Percentiles rank a stretch among this genome's conserved stretches.
Conservation (phyloP, 37 sponge, comb jelly and placozoan genomes). For the Halisarca cf. caerulea region DNA sequence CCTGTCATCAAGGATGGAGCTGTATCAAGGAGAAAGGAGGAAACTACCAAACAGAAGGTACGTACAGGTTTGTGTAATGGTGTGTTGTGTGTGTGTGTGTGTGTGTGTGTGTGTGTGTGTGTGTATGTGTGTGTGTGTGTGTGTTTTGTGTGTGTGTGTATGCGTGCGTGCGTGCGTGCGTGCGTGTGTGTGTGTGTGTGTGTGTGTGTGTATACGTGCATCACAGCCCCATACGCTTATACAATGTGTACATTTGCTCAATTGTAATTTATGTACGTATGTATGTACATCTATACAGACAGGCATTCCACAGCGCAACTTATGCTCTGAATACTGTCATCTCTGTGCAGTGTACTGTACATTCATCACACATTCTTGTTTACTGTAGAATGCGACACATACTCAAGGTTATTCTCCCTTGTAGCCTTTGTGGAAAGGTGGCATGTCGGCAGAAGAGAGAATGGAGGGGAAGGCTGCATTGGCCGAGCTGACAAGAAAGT, state of each 20-base stretch:
- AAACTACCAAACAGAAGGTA: background rate
- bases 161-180: background rate
- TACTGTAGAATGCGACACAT: no score
- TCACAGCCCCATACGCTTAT: background rate
- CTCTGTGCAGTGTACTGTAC: no score
- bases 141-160: background rate
- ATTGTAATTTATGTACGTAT: background rate
- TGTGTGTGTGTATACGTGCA: background rate
- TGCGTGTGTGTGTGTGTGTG: background rate
- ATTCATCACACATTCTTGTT: no score
- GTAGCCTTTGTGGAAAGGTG: conserved; percentile 42
- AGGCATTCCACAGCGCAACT: no score
- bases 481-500: conserved; percentile 22
- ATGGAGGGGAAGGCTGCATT: conserved; percentile 44
- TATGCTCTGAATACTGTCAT: no score
- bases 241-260: background rate
- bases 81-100: background rate
- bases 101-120: background rate
- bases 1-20: background rate
- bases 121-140: background rate
- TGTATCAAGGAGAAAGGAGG: background rate
- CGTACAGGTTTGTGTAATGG: background rate
- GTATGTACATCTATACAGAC: background rate
- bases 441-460: conserved; percentile 35
- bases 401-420: background rate